Base-by-base conservation (phyloP, 2,888 invertebrate genomes). In the Drosophila kanekoi region DNA sequence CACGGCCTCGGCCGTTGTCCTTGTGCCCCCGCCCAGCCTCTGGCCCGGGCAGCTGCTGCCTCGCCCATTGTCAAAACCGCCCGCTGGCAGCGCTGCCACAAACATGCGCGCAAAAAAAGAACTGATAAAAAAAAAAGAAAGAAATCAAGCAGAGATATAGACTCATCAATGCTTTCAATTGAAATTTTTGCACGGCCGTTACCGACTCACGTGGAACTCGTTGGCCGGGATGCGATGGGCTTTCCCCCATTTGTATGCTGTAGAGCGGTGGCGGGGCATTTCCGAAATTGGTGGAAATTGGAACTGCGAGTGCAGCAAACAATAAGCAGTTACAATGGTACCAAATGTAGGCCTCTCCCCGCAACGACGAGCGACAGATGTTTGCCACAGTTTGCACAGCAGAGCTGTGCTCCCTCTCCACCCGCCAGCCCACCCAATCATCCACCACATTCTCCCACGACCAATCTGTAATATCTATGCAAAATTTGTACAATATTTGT, bases 81-180 rank as follows among this genome's bases (percentile, higher is more conserved):
- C 80, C 69, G 79, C 85, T 86, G 80, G 52, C 48, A 61, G 53
- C 52, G 53, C 60, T 81, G 86, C 80, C 82, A 76, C 81, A 76
- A 72, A 76, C 82, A 81, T 66, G 73, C 64, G 61, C 59, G 35
- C 33, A 35, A 43, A 28, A 33, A 28, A 11, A 44, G 20, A 43
- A 38, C 32, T 1, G n/a, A 23, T 9, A 37, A 43, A 18, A 28
- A 62, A 44, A 37, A 43, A 18, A 28, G 60, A 44, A 14, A 33
- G 40, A 47, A 52, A 20, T 51, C 62, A 62, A 41, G 71, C 64
- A 73, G 72, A 72, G 77, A 83, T 70, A 75, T 78, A 76, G 87
- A 83, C 81, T 79, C 86, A 85, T 85, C 85, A 85, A 87, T 85
- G 86, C 60, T 71, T 77, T 76, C 86, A 85, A 85, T 85, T 85